A percentile compares a stretch with the other conserved stretches of the same genome.
These are phyloP conservation scores for Iphiclides podalirius DNA, from an alignment of 2,888 invertebrate genomes.

Conservation along the genomic window DNA sequence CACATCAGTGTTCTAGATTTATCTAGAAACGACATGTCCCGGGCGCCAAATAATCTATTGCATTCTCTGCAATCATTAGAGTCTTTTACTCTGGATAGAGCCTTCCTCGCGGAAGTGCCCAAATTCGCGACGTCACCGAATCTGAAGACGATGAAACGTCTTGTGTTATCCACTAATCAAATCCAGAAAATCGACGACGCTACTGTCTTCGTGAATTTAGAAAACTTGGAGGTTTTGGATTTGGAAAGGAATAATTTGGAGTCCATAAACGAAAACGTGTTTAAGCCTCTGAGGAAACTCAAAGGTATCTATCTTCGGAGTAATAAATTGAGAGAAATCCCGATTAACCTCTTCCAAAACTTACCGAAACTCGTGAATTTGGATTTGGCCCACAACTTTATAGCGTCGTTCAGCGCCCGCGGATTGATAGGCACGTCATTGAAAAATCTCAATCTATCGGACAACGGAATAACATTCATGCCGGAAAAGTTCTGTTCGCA, in stretches of 20 bases:
- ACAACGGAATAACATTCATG: conserved; percentile 58
- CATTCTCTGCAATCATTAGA: conserved; percentile 39
- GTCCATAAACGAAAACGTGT: conserved; percentile 42
- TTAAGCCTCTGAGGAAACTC: conserved; percentile 48
- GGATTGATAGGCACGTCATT: conserved; percentile 51
- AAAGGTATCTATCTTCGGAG: conserved; percentile 47
- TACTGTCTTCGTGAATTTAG: conserved; percentile 41
- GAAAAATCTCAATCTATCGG: conserved; percentile 55
- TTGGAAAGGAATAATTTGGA: conserved; percentile 50
- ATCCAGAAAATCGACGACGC: conserved; percentile 41
- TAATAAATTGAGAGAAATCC: conserved; percentile 48
- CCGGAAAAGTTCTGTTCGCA: conserved; percentile 59
- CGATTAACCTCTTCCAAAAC: conserved; percentile 49
- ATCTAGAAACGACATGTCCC: conserved; percentile 50
- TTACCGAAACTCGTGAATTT: conserved; percentile 46
- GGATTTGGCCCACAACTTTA: conserved; percentile 53
- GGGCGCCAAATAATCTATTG: conserved; percentile 40
- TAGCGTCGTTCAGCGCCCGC: conserved; percentile 50
- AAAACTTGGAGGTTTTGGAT: conserved; percentile 50
- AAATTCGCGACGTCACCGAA: conserved; percentile 44
- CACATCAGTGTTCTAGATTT: conserved; percentile 44
- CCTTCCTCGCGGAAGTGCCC: conserved; percentile 49
- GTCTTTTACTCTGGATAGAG: conserved; percentile 44
- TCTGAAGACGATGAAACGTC: conserved; percentile 48
- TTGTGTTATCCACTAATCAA: conserved; percentile 52